phyloP scores from a whole-genome alignment of 1,140 invertebrate species.

The Acyrthosiphon pisum region DNA sequence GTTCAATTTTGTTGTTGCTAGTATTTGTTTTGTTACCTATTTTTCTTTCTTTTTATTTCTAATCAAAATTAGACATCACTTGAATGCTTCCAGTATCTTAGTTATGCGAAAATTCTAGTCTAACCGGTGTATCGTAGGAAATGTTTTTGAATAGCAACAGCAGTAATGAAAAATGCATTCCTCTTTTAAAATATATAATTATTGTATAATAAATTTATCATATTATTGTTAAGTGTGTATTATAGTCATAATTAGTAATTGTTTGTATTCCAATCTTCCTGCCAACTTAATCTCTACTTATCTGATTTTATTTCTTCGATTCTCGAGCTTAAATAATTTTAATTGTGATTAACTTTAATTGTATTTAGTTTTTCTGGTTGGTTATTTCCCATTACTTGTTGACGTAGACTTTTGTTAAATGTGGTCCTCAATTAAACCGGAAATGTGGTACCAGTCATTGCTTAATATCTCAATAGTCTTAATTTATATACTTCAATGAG shows the following conservation, averaged over 20 bases:
- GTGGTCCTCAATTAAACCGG: conserved; percentile 4
- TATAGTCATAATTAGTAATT: conserved; percentile 57
- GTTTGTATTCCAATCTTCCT: conserved; percentile 57
- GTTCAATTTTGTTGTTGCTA: conserved; percentile 52
- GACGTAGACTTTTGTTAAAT: background rate
- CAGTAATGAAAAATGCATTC: conserved; percentile 55
- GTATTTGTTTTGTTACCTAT: conserved; percentile 52
- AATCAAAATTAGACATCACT: conserved; percentile 54
- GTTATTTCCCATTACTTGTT: conserved; percentile 15
- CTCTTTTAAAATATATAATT: conserved; percentile 47
- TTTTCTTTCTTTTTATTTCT: conserved; percentile 42
- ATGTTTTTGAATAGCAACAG: conserved; percentile 34
- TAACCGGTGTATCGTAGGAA: conserved; percentile 22
- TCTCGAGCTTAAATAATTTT: conserved; percentile 55
- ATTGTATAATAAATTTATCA: conserved; percentile 49
- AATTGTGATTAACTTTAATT: conserved; percentile 56
- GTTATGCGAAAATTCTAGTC: conserved; percentile 52
- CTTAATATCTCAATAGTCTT: conserved; percentile 46
- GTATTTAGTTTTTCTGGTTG: conserved; percentile 45
- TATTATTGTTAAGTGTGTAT: conserved; percentile 57
- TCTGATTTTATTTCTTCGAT: conserved; percentile 54
- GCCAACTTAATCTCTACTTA: conserved; percentile 57
- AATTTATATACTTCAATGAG: conserved; percentile 35
- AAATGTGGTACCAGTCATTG: conserved; percentile 54
- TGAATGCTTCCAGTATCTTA: conserved; percentile 52